Evolutionary conservation across 2,888 invertebrate species (phyloP).

Genomic region (Aphrophora alni): DNA sequence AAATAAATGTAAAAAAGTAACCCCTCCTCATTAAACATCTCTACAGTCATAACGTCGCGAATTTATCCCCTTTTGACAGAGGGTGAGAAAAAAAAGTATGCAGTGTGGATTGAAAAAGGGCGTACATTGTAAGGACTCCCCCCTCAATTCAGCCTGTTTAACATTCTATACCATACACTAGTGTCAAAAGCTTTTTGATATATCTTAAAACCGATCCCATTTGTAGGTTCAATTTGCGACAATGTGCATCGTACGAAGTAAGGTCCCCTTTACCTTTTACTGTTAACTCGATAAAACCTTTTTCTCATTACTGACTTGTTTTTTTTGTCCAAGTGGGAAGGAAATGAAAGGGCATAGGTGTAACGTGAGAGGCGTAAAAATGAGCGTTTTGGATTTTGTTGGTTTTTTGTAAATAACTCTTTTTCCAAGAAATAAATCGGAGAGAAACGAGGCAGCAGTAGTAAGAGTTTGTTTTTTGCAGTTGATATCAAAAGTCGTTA

Average conservation of each 20-base stretch:
- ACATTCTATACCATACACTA: background rate
- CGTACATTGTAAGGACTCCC: background rate
- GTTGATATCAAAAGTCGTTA: too few species aligned
- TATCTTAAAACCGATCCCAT: background rate
- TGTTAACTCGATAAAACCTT: background rate
- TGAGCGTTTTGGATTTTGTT: background rate
- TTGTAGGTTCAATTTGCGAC: background rate
- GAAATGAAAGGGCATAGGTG: background rate
- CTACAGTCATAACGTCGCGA: background rate
- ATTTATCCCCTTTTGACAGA: background rate
- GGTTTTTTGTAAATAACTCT: too few species aligned
- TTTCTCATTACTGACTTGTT: background rate
- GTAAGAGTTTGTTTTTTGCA: too few species aligned
- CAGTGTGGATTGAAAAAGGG: background rate
- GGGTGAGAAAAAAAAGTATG: background rate
- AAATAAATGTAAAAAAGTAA: background rate
- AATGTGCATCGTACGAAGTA: background rate
- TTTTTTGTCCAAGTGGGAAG: background rate
- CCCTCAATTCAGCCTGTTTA: background rate
- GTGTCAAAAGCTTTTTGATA: constrained; percentile 2
- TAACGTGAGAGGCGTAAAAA: background rate
- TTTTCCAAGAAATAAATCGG: too few species aligned
- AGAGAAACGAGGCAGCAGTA: too few species aligned
- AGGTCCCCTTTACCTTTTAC: background rate
- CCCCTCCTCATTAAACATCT: background rate